A percentile compares a stretch with the other conserved stretches of the same genome.
phyloP scores from a whole-genome alignment of 2,113 vertebrate genomes.

The Thryonomys swinderianus region DNA sequence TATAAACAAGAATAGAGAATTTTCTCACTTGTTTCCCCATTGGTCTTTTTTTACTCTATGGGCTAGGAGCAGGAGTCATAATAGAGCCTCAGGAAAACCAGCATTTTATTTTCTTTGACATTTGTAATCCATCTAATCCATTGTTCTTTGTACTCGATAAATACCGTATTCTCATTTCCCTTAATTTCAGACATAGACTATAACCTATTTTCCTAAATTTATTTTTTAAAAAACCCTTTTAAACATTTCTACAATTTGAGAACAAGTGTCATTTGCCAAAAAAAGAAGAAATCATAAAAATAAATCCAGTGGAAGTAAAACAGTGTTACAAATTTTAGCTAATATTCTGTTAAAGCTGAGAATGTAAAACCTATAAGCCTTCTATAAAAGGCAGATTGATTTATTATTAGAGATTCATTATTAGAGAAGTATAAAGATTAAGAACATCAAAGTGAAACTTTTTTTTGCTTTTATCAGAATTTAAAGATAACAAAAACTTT shows the following conservation, averaged over 20 bases:
- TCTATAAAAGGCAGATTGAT: neutral
- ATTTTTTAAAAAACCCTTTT: conserved; percentile 24
- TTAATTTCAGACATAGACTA: neutral
- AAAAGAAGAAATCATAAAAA: conserved; percentile 40
- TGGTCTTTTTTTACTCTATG: conserved; percentile 21
- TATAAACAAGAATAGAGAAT: neutral
- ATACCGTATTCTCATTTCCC: neutral
- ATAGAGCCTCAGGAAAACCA: neutral
- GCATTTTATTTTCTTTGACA: neutral
- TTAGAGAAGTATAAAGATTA: neutral
- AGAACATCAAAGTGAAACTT: neutral
- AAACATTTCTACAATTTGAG: neutral
- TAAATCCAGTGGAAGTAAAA: conserved; percentile 16
- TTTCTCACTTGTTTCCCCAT: conserved; percentile 6
- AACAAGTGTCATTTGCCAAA: conserved; percentile 33
- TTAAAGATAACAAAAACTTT: conserved; percentile 17
- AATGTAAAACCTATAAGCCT: neutral
- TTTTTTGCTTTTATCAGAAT: conserved; percentile 39
- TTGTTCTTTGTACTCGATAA: conserved; percentile 10
- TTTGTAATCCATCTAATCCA: neutral
- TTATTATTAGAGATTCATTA: too few relatives aligned
- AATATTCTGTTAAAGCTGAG: neutral
- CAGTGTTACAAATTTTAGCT: neutral
- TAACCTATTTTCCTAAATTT: conserved; percentile 40
- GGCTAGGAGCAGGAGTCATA: neutral